A percentile compares a stretch with the other conserved stretches of the same genome.
Conservation (phyloP, 2,888 invertebrate genomes). For the Hirtodrosophila duncani region DNA sequence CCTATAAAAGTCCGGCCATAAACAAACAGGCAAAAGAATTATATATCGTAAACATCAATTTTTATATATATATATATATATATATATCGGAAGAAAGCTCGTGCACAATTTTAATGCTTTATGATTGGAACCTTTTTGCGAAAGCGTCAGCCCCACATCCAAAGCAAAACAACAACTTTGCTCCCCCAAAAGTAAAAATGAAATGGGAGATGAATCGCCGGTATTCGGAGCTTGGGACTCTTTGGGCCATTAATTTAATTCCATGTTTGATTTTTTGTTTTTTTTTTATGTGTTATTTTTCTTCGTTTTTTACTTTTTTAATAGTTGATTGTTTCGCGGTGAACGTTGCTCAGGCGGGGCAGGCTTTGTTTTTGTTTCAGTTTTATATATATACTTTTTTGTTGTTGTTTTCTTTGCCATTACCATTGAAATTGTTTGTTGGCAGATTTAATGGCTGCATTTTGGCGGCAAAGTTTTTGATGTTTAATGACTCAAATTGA, state of each 20-base stretch:
- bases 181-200: constrained; percentile 13
- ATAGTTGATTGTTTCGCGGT: constrained; percentile 55
- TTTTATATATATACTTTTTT: constrained; percentile 44
- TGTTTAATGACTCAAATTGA: constrained; percentile 66
- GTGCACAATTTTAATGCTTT: constrained; percentile 68
- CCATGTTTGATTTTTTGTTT: constrained; percentile 66
- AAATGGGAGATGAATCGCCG: neutral
- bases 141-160: constrained; percentile 2
- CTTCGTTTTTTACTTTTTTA: constrained; percentile 37
- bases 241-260: constrained; percentile 66
- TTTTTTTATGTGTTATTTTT: too few relatives aligned
- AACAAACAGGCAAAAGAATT: constrained; percentile 40
- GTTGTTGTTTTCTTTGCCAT: constrained; percentile 22
- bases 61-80: constrained; percentile 33
- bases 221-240: constrained; percentile 16
- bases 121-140: constrained; percentile 61
- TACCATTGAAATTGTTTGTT: constrained; percentile 45
- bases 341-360: constrained; percentile 14
- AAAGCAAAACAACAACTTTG: constrained; percentile 8
- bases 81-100: constrained; percentile 26
- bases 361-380: constrained; percentile 29
- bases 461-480: constrained; percentile 56
- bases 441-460: constrained; percentile 49
- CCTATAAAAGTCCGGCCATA: constrained; percentile 65
- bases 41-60: constrained; percentile 61